Base-by-base conservation (phyloP, 2,797 vertebrate genomes). In the Threskiornis aethiopicus region DNA sequence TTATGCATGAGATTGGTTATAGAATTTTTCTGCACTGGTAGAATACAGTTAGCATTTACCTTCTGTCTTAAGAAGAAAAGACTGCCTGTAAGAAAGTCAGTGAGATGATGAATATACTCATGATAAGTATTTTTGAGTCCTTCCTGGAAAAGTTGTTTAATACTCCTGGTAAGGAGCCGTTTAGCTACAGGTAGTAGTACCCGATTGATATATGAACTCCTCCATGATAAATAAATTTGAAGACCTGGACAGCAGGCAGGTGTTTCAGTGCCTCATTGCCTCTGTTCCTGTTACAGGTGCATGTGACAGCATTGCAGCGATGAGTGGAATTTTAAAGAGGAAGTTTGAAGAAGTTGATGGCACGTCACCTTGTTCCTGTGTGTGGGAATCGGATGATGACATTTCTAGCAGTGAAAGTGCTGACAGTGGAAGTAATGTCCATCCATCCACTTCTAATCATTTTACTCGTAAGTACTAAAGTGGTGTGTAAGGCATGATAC, bases 241-340 rank as follows among this genome's bases (percentile, higher is more conserved):
- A 97, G 67, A 96, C 75, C 77, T 96, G 59, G 28, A 87, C 65
- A 80, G 58, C 25, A 59, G 87, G 61, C 84, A 82, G 55, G 26
- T 90, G 55, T 93, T 94, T 96, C 75, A 84, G 21, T 75, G 78
- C 78, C 77, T 93, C 29, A 88, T 94, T 93, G 78, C 89, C 37
- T 92, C 70, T 97, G 21, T 94, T 95, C 73, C 83, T 96, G 13
- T 96, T 96, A 49, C 97, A 98, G 98, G 97, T 98, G 95, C 98
- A 98, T 98, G 98, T 92, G 98, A 98, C 95, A 96, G 92, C 83
- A 87, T 46, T 84, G 97, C 96, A 98, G 97, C 90, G 87, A 99
- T 99, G 99, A 99, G 98, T 64, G 99, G 99, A 97, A 99, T 99
- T 98, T 98, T 99, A 98, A 99, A 99, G 98, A 99, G 99, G 98